Conservation (phyloP, 2,888 invertebrate species). For the Pterostichus madidus region DNA sequence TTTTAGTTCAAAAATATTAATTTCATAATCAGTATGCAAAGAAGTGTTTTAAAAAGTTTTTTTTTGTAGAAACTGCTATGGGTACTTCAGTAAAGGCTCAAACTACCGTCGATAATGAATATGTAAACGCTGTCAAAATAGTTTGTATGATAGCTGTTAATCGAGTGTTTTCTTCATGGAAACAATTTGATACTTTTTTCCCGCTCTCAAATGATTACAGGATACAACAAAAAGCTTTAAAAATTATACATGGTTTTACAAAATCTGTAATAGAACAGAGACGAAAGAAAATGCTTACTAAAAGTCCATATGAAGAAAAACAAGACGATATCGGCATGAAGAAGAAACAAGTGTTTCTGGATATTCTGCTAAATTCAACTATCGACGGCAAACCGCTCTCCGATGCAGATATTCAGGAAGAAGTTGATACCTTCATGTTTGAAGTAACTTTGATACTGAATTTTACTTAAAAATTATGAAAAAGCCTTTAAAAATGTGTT, state of each 20-base stretch:
- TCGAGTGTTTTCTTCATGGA: constrained; percentile 21
- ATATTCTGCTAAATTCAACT: constrained; percentile 81
- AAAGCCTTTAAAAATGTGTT: too few species aligned
- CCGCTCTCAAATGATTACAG: constrained; percentile 24
- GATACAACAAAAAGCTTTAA: constrained; percentile 19
- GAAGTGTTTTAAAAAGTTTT: background rate
- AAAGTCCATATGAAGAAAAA: background rate
- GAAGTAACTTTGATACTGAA: constrained; percentile 70
- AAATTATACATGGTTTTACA: constrained; percentile 40
- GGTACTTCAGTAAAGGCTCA: constrained; percentile 77
- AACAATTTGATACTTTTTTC: constrained; percentile 23
- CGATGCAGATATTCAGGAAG: constrained; percentile 81
- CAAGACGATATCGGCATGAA: constrained; percentile 8
- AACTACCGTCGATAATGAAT: constrained; percentile 71
- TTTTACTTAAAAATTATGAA: constrained; percentile 23
- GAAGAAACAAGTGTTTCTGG: constrained; percentile 81
- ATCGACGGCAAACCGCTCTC: constrained; percentile 80
- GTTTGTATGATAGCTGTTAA: background rate
- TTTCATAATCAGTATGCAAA: background rate
- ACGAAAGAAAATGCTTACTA: constrained; percentile 65
- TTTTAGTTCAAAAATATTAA: background rate
- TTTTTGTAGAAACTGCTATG: constrained; percentile 80
- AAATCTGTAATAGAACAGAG: constrained; percentile 28
- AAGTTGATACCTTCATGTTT: constrained; percentile 85
- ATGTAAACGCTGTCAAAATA: constrained; percentile 76